Conservation (phyloP, 2,888 invertebrate species). For the Ophion ellenae region DNA sequence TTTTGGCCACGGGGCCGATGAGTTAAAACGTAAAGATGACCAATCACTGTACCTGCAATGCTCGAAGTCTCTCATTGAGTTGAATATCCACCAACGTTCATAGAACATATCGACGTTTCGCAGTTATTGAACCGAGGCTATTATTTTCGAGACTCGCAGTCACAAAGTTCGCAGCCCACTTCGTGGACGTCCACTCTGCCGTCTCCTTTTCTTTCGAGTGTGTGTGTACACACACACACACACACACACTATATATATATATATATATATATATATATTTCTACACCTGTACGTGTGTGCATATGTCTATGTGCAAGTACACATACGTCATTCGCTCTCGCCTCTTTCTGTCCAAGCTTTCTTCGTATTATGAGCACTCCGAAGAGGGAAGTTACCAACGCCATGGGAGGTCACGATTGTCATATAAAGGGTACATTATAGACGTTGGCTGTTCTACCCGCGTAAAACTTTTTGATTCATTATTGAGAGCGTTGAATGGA, state of each 20-base stretch:
- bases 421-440: slow-evolving; percentile 28
- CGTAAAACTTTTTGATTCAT: slow-evolving; percentile 52
- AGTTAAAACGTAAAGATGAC: neutral
- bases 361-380: slow-evolving; percentile 49
- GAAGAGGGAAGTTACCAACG: slow-evolving; percentile 46
- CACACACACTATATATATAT: too few relatives aligned
- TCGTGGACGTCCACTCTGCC: slow-evolving; percentile 41
- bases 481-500: slow-evolving; percentile 26
- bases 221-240: too few relatives aligned
- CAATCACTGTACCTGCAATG: slow-evolving; percentile 14
- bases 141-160: slow-evolving; percentile 64
- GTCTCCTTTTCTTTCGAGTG: neutral
- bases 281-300: slow-evolving; percentile 5
- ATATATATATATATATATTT: slow-evolving; percentile 16
- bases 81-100: slow-evolving; percentile 35
- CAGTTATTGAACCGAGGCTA: slow-evolving; percentile 67
- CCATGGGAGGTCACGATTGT: slow-evolving; percentile 55
- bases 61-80: neutral
- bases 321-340: slow-evolving; percentile 12
- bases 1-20: neutral
- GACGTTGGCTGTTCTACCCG: slow-evolving; percentile 6
- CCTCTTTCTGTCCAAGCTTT: slow-evolving; percentile 39
- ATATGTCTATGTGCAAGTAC: neutral
- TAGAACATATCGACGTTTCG: slow-evolving; percentile 61
- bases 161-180: slow-evolving; percentile 61